A percentile compares a stretch with the other conserved stretches of the same genome.
Evolutionary conservation across 2,797 vertebrate genomes (phyloP).

Genomic region (Phataginus tricuspis): DNA sequence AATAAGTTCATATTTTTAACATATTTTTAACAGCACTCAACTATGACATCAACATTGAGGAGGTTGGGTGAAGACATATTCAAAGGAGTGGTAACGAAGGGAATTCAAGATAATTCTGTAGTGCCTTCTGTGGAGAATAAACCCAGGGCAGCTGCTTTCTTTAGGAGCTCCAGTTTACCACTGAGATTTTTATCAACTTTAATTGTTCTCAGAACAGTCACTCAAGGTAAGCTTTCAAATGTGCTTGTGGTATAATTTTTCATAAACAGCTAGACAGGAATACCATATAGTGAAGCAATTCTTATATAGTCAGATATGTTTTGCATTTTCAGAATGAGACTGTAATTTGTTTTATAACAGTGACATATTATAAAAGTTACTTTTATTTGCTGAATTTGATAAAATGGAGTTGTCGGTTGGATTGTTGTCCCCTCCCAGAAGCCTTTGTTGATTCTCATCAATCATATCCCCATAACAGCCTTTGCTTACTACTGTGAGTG

Average conservation of each 20-base stretch:
- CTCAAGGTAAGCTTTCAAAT: constrained; percentile 89
- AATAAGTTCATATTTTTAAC: constrained; percentile 48
- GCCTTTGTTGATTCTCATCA: background rate
- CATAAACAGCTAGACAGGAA: background rate
- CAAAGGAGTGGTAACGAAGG: constrained; percentile 84
- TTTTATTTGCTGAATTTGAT: background rate
- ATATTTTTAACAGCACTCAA: constrained; percentile 83
- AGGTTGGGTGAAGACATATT: constrained; percentile 92
- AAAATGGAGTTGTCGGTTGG: background rate
- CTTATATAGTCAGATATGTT: background rate
- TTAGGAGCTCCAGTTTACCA: constrained; percentile 89
- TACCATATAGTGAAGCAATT: background rate
- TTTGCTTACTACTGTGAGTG: background rate
- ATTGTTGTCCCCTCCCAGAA: background rate
- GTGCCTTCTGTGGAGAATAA: constrained; percentile 77
- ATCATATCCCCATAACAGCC: background rate
- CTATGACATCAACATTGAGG: constrained; percentile 90
- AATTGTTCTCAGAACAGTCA: constrained; percentile 92
- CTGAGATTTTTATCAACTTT: constrained; percentile 91
- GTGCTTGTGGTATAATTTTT: background rate
- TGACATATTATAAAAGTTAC: background rate
- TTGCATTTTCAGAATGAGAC: constrained; percentile 39
- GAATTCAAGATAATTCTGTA: constrained; percentile 54
- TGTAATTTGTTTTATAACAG: constrained; percentile 7
- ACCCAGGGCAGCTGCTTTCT: constrained; percentile 85